Conservation (phyloP, 2,797 vertebrate species). For the Enteromius thamalakanensis region DNA sequence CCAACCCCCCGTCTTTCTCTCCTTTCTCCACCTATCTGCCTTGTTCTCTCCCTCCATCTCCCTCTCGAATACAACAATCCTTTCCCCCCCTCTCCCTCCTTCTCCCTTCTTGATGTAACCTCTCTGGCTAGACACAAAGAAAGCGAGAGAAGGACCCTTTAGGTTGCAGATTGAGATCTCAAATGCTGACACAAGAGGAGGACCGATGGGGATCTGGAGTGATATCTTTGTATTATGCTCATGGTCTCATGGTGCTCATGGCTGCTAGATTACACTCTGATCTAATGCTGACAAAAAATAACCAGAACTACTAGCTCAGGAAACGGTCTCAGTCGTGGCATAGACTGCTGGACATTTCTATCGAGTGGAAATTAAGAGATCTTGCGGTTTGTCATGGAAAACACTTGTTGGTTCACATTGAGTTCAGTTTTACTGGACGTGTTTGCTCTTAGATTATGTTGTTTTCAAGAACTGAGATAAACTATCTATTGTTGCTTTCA, state of each 20-base stretch:
- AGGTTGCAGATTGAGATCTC: constrained; percentile 59
- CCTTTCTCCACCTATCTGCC: constrained; percentile 46
- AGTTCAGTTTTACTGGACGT: too few relatives aligned
- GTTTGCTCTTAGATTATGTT: too few relatives aligned
- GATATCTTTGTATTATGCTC: constrained; percentile 65
- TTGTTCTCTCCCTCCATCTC: constrained; percentile 60
- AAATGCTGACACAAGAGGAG: constrained; percentile 65
- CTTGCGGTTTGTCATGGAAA: background rate
- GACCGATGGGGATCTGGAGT: constrained; percentile 58
- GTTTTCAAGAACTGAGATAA: too few relatives aligned
- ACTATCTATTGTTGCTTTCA: background rate
- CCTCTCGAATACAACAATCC: constrained; percentile 58
- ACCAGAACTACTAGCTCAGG: constrained; percentile 38
- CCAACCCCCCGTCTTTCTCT: constrained; percentile 51
- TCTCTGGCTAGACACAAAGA: constrained; percentile 63
- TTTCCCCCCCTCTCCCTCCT: constrained; percentile 47
- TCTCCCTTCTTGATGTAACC: constrained; percentile 63
- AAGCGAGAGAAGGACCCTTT: constrained; percentile 61
- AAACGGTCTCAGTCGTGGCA: constrained; percentile 5
- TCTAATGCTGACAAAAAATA: constrained; percentile 59
- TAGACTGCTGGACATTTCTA: background rate
- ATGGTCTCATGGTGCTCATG: constrained; percentile 59
- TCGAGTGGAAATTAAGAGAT: constrained; percentile 20
- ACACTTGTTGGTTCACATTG: too few relatives aligned
- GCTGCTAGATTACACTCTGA: constrained; percentile 57